A percentile compares a stretch with the other conserved stretches of the same genome.
Conservation (phyloP, 2,113 vertebrate species). For the Pelobates fuscus region DNA sequence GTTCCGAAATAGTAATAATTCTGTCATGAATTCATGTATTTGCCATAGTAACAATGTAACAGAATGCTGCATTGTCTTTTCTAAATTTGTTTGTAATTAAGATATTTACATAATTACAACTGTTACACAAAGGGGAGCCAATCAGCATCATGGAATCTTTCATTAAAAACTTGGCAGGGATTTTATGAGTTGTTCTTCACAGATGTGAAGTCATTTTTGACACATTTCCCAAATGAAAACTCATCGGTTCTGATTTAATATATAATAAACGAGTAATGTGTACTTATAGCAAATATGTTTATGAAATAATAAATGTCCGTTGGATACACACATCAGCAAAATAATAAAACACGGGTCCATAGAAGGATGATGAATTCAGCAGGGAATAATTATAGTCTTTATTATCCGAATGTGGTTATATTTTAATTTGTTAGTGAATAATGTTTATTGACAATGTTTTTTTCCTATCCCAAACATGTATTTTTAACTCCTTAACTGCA, state of each 20-base stretch:
- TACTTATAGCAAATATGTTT: not conserved
- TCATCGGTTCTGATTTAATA: not conserved
- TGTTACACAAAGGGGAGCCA: constrained; percentile 6
- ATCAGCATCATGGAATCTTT: constrained; percentile 23
- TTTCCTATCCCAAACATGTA: too few species aligned
- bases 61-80: constrained; percentile 17
- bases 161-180: constrained; percentile 26
- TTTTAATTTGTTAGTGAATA: too few species aligned
- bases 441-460: too few species aligned
- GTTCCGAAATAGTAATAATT: not conserved
- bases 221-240: constrained; percentile 18
- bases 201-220: constrained; percentile 21
- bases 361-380: too few species aligned
- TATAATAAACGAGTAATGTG: constrained; percentile 25
- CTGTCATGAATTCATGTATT: not conserved
- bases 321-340: too few species aligned
- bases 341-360: too few species aligned
- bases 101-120: constrained; percentile 31
- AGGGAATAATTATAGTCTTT: too few species aligned
- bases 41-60: constrained; percentile 11
- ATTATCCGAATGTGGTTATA: too few species aligned
- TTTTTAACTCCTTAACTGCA: too few species aligned
- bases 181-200: constrained; percentile 15
- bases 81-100: constrained; percentile 13
- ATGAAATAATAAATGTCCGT: too few species aligned